These are phyloP conservation scores for Ephydatia muelleri DNA, from an alignment of 37 sponge, comb jelly and placozoan genomes.

Conservation along the genomic window DNA sequence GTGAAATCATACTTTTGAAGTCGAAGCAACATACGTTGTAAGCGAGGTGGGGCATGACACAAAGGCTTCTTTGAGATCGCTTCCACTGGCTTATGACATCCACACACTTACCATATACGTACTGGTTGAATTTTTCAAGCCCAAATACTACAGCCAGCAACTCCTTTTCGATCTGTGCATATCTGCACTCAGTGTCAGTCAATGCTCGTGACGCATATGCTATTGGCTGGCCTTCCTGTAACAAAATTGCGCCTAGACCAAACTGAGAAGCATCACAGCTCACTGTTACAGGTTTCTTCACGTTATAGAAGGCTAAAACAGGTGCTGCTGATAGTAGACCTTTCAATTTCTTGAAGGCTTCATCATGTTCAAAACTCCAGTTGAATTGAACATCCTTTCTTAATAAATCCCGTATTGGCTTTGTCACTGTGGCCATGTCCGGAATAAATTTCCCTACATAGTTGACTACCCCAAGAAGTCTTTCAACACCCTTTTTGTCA, in stretches of 20 bases:
- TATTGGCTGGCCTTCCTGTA: constrained; percentile 46
- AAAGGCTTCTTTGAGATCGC: constrained; percentile 2
- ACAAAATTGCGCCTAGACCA: constrained; percentile 38
- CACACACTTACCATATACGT: background rate
- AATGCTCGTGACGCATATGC: constrained; percentile 31
- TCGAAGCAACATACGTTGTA: constrained; percentile 4
- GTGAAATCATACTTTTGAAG: background rate
- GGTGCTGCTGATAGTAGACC: constrained; percentile 6
- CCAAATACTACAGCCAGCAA: too few species aligned
- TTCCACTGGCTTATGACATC: constrained; percentile 11
- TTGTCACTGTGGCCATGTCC: constrained; percentile 7
- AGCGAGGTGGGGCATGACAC: background rate
- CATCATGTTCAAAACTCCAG: background rate
- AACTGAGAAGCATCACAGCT: constrained; percentile 37
- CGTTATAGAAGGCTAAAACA: constrained; percentile 36
- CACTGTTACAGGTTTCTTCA: constrained; percentile 9
- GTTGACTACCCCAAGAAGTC: constrained; percentile 15
- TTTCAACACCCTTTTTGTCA: constrained; percentile 14
- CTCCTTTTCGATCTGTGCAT: too few species aligned
- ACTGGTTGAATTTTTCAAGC: too few species aligned
- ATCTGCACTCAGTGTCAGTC: too few species aligned
- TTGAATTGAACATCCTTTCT: too few species aligned
- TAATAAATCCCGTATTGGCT: constrained; percentile 1
- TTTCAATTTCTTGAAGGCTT: constrained; percentile 16
- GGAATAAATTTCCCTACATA: constrained; percentile 33